Conservation (phyloP, 2,113 vertebrate genomes). For the Oncorhynchus nerka region DNA sequence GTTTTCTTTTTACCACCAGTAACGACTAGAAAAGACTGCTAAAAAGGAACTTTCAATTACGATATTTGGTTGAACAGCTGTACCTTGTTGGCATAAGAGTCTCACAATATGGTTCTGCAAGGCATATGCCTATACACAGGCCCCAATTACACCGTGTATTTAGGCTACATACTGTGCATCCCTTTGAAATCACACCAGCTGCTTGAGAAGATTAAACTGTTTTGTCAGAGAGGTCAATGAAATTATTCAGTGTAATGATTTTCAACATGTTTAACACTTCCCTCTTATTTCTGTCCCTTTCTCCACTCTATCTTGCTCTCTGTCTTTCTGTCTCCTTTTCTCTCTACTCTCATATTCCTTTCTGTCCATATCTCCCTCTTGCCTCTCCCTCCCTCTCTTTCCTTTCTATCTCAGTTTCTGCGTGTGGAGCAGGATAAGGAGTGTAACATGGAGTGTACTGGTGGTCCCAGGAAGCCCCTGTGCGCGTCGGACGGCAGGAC, state of each 20-base stretch:
- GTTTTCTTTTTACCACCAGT: not conserved
- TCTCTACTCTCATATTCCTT: slow-evolving; percentile 3
- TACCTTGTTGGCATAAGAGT: not conserved
- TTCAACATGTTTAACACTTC: slow-evolving; percentile 12
- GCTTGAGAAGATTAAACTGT: slow-evolving; percentile 13
- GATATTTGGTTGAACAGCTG: not conserved
- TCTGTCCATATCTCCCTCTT: slow-evolving; percentile 8
- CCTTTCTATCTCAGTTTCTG: slow-evolving; percentile 80
- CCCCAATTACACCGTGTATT: slow-evolving; percentile 7
- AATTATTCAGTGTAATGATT: slow-evolving; percentile 19
- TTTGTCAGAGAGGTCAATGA: slow-evolving; percentile 17
- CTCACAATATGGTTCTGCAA: slow-evolving; percentile 1
- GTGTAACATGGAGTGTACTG: slow-evolving; percentile 87
- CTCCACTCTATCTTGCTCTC: not conserved
- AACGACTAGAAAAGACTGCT: not conserved
- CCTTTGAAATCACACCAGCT: slow-evolving; percentile 25
- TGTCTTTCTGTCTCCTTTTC: not conserved
- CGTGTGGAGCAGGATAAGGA: slow-evolving; percentile 95
- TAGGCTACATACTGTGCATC: slow-evolving; percentile 17
- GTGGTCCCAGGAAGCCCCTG: slow-evolving; percentile 83
- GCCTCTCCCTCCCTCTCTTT: slow-evolving; percentile 19
- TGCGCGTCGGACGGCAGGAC: slow-evolving; percentile 95
- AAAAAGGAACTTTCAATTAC: slow-evolving; percentile 4
- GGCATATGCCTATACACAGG: slow-evolving; percentile 6
- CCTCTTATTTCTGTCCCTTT: not conserved